Percentiles rank a stretch among this genome's conserved stretches.
Conservation (phyloP, 2,113 vertebrate species). For the Formicarius rufipectus region DNA sequence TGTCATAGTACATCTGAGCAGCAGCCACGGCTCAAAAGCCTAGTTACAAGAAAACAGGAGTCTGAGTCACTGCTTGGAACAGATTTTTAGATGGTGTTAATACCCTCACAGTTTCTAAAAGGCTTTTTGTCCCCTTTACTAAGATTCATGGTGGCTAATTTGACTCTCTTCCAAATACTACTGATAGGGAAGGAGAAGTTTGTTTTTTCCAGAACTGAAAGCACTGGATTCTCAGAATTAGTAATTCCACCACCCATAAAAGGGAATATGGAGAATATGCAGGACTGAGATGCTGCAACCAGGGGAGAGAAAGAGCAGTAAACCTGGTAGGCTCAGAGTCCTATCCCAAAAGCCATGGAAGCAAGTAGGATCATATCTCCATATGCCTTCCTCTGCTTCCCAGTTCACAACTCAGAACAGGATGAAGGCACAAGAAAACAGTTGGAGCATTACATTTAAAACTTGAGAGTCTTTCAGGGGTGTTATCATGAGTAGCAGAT, state of each 20-base stretch:
- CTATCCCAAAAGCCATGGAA: background rate
- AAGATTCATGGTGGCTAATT: background rate
- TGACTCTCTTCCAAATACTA: background rate
- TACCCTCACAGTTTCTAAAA: background rate
- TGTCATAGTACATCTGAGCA: background rate
- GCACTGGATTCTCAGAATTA: background rate
- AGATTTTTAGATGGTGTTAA: background rate
- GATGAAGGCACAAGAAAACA: background rate
- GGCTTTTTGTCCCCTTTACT: background rate
- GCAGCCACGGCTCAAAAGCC: background rate
- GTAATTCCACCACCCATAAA: background rate
- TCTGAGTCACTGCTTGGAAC: background rate
- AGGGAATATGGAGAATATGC: background rate
- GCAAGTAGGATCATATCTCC: background rate
- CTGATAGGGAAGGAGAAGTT: background rate
- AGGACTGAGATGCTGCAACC: background rate
- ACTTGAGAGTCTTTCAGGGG: background rate
- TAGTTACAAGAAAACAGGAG: background rate
- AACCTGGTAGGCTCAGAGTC: background rate
- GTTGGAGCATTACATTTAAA: background rate
- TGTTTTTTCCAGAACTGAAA: background rate
- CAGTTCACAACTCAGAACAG: background rate
- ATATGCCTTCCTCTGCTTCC: background rate
- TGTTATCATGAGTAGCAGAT: background rate
- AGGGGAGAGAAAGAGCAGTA: background rate